phyloP scores from a whole-genome alignment of 2,888 invertebrate genomes.

The Punctoribates punctum region DNA sequence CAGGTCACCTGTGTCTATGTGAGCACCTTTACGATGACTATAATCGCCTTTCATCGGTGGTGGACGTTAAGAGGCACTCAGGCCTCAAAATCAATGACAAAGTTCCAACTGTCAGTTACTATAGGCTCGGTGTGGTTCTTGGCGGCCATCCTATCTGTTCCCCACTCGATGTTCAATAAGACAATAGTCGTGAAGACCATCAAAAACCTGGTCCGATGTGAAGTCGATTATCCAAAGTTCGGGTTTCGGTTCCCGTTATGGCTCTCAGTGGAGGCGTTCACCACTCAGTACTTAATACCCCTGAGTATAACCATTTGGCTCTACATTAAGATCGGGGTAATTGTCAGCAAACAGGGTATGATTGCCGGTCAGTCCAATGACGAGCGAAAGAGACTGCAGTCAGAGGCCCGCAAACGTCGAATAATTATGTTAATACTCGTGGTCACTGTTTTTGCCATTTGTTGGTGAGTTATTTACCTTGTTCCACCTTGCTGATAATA shows the following conservation, averaged over 20 bases:
- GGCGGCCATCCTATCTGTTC: slow-evolving; percentile 43
- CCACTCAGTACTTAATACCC: neutral
- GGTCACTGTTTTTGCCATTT: slow-evolving; percentile 1
- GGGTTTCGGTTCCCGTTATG: neutral
- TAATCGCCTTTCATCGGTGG: slow-evolving; percentile 33
- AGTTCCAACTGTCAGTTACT: neutral
- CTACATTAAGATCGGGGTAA: slow-evolving; percentile 28
- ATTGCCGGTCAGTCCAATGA: slow-evolving; percentile 12
- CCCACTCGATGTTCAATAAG: slow-evolving; percentile 43
- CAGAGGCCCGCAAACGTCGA: slow-evolving; percentile 11
- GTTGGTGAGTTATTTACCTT: neutral
- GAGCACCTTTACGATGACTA: slow-evolving; percentile 38
- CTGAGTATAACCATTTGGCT: slow-evolving; percentile 8
- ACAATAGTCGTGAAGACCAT: neutral
- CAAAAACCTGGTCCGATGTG: neutral
- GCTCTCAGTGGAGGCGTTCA: neutral
- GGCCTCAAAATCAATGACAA: neutral
- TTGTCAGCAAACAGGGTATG: slow-evolving; percentile 20
- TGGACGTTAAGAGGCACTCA: slow-evolving; percentile 17
- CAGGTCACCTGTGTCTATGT: slow-evolving; percentile 50
- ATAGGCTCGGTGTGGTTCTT: slow-evolving; percentile 39
- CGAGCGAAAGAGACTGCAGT: slow-evolving; percentile 26
- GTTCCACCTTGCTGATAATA: too few relatives aligned
- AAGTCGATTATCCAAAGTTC: neutral
- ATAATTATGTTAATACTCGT: slow-evolving; percentile 34